A percentile compares a stretch with the other conserved stretches of the same genome.
These are phyloP conservation scores for Dicentrarchus labrax DNA, from an alignment of 2,113 vertebrate genomes.

Conservation along the genomic window DNA sequence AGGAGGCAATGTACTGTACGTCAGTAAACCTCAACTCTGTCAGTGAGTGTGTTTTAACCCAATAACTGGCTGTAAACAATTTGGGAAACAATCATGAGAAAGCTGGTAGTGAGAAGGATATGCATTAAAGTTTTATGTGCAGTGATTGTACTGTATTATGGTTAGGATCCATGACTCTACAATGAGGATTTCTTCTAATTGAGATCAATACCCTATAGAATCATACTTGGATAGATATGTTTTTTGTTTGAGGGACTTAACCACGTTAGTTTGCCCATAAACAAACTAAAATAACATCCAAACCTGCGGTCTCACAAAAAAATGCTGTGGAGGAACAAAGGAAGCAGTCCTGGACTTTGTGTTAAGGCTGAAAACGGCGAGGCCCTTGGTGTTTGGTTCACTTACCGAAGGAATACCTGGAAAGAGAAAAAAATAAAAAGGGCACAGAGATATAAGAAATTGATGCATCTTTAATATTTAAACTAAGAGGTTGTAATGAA, in stretches of 20 bases:
- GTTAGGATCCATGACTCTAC: neutral
- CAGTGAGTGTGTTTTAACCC: neutral
- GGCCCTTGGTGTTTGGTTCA: slow-evolving; percentile 19
- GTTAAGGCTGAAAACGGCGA: neutral
- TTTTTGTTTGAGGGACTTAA: neutral
- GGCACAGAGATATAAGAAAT: neutral
- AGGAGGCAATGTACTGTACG: neutral
- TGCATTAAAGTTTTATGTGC: neutral
- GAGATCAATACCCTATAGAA: neutral
- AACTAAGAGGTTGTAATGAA: too few relatives aligned
- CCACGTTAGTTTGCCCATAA: neutral
- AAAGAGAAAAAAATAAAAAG: slow-evolving; percentile 22
- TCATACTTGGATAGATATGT: neutral
- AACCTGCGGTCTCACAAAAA: slow-evolving; percentile 17
- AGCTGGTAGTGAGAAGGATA: neutral
- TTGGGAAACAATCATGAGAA: slow-evolving; percentile 12
- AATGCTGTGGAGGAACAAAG: slow-evolving; percentile 2
- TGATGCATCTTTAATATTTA: neutral
- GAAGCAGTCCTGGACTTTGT: neutral
- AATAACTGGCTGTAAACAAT: slow-evolving; percentile 1
- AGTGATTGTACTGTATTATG: neutral
- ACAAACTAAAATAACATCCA: neutral
- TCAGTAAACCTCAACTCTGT: neutral
- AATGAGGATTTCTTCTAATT: neutral
- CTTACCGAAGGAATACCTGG: slow-evolving; percentile 87